A percentile compares a stretch with the other conserved stretches of the same genome.
Conservation (phyloP, 2,113 vertebrate genomes). For the Coracopsis vasa region DNA sequence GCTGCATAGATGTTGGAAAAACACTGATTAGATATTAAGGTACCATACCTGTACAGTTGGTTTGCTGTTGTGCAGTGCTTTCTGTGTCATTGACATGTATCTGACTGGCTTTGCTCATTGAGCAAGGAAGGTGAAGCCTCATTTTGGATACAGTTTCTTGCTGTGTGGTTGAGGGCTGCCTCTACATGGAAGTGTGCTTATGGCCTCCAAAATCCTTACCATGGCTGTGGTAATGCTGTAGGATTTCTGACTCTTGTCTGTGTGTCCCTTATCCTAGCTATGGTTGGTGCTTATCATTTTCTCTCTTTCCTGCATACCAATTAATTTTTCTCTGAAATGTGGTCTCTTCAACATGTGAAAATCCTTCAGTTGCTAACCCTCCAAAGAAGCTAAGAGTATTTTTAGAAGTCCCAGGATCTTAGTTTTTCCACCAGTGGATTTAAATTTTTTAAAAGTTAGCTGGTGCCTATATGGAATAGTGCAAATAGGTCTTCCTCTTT, state of each 20-base stretch:
- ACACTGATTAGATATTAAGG: background rate
- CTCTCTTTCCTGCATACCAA: background rate
- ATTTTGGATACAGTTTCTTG: background rate
- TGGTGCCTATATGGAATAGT: background rate
- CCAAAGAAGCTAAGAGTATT: background rate
- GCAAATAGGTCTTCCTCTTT: background rate
- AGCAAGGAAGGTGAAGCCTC: background rate
- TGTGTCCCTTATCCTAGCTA: background rate
- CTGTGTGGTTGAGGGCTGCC: background rate
- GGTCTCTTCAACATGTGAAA: background rate
- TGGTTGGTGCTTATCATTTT: background rate
- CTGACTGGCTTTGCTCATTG: background rate
- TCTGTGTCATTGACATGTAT: background rate
- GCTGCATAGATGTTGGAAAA: background rate
- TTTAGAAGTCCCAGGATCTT: background rate
- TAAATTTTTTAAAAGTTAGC: background rate
- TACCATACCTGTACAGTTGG: background rate
- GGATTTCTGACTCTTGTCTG: background rate
- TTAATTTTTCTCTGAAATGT: background rate
- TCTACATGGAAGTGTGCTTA: background rate
- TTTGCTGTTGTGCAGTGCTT: background rate
- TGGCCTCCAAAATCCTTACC: background rate
- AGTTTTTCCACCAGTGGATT: background rate
- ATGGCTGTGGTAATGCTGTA: background rate
- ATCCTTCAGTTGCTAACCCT: background rate